These are phyloP conservation scores for Bursaphelenchus mucronatus DNA, from an alignment of 1,140 invertebrate species.

Conservation along the genomic window DNA sequence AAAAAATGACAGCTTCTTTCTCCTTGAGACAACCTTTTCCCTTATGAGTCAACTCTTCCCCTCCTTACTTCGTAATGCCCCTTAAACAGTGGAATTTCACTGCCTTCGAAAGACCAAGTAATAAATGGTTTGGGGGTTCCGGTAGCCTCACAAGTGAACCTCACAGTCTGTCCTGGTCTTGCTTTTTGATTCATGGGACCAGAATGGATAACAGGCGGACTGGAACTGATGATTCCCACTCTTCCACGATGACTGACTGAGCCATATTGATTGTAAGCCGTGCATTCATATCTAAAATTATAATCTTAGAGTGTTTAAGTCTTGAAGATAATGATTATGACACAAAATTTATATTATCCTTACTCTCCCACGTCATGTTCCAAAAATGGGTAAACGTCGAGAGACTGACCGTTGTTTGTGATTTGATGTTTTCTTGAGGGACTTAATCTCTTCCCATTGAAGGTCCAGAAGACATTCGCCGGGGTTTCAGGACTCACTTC, in stretches of 20 bases:
- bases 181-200: conserved; percentile 30
- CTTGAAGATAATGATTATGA: neutral
- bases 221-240: conserved; percentile 32
- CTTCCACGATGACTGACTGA: conserved; percentile 30
- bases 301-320: neutral
- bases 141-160: conserved; percentile 35
- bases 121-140: conserved; percentile 50
- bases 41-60: too few relatives aligned
- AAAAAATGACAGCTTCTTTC: too few relatives aligned
- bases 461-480: conserved; percentile 54
- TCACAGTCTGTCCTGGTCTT: conserved; percentile 28
- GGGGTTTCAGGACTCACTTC: conserved; percentile 51
- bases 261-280: conserved; percentile 45
- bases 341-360: neutral
- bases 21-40: too few relatives aligned
- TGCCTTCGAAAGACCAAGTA: conserved; percentile 57
- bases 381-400: conserved; percentile 58
- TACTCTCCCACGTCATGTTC: conserved; percentile 56
- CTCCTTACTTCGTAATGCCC: conserved; percentile 45
- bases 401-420: conserved; percentile 37
- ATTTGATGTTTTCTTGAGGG: conserved; percentile 46
- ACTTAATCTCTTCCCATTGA: conserved; percentile 43
- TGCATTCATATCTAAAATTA: conserved; percentile 48
- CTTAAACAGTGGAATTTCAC: conserved; percentile 48
- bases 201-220: conserved; percentile 44